Evolutionary conservation across 2,888 invertebrate species (phyloP).

Genomic region (Sabellastarte sp.): DNA sequence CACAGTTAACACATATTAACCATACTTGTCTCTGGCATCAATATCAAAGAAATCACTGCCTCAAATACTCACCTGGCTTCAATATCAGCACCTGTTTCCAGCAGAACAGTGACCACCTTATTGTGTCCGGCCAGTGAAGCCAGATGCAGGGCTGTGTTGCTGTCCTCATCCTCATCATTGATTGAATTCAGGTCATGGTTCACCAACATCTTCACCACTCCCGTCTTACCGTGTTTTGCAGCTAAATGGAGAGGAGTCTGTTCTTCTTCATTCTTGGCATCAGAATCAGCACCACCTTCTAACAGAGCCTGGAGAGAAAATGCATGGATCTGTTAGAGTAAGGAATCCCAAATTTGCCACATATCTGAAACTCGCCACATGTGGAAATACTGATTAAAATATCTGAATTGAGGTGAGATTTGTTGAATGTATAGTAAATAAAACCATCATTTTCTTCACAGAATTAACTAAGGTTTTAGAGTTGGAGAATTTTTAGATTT

Average conservation of each 20-base stretch:
- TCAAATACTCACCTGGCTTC: conserved; percentile 56
- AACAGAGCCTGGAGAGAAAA: conserved; percentile 42
- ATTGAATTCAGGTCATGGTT: conserved; percentile 50
- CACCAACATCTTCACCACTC: conserved; percentile 52
- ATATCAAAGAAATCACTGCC: too few relatives aligned
- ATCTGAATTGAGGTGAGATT: too few relatives aligned
- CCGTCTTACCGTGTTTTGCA: conserved; percentile 55
- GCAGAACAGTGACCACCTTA: conserved; percentile 52
- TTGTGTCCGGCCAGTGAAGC: conserved; percentile 59
- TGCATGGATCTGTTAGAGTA: too few relatives aligned
- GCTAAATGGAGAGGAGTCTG: conserved; percentile 61
- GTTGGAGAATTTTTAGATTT: too few relatives aligned
- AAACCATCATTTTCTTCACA: too few relatives aligned
- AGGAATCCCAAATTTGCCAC: too few relatives aligned
- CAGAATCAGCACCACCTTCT: conserved; percentile 55
- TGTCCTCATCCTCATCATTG: conserved; percentile 60
- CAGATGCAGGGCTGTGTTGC: conserved; percentile 60
- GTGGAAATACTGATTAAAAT: neutral
- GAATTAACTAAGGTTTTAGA: too few relatives aligned
- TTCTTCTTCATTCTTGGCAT: conserved; percentile 59
- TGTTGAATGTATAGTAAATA: too few relatives aligned
- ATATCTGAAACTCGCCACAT: neutral
- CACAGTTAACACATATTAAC: too few relatives aligned
- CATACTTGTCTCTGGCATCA: too few relatives aligned
- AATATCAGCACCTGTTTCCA: conserved; percentile 59